phyloP scores from a whole-genome alignment of 2,113 vertebrate genomes.

The Pantherophis guttatus region DNA sequence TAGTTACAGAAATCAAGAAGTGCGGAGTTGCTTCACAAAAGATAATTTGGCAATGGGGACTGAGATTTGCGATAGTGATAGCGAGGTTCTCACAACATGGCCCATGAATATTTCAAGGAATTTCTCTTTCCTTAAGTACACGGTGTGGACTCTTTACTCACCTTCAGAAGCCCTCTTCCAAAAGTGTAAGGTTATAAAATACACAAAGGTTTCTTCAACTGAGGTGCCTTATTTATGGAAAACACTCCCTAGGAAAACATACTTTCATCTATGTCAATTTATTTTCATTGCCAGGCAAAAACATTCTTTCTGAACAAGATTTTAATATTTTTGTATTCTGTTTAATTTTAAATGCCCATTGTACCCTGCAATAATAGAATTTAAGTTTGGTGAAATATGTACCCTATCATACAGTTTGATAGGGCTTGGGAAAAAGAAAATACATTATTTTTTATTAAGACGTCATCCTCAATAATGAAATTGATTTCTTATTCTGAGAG shows the following conservation, averaged over 20 bases:
- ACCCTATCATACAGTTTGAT: neutral
- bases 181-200: neutral
- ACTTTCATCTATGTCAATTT: neutral
- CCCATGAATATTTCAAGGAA: neutral
- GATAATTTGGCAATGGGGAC: neutral
- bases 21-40: neutral
- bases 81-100: neutral
- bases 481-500: neutral
- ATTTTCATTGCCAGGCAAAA: neutral
- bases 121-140: neutral
- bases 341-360: neutral
- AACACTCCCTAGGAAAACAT: neutral
- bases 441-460: neutral
- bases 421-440: slow-evolving; percentile 10
- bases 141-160: neutral
- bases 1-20: neutral
- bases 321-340: neutral
- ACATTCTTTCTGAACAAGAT: neutral
- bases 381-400: neutral
- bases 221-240: neutral
- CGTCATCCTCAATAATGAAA: neutral
- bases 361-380: neutral
- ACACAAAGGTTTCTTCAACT: neutral
- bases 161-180: neutral
- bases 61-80: neutral